Conservation (phyloP, 2,888 invertebrate genomes). For the Clistopyga incitator region DNA sequence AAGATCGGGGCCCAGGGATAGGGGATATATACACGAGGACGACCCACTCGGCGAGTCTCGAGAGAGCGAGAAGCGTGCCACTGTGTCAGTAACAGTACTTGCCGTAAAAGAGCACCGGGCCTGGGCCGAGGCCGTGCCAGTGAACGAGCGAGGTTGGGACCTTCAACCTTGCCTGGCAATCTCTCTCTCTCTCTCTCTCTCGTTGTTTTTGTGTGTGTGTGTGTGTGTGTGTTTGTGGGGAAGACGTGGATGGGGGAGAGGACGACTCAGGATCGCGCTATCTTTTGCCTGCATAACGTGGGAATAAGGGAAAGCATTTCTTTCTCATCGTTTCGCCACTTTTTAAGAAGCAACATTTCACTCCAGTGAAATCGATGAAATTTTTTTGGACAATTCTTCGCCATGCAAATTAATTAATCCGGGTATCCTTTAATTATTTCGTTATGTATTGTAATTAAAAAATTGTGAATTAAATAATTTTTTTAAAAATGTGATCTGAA, state of each 20-base stretch:
- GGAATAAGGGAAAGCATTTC: slow-evolving; percentile 39
- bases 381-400: no score
- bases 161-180: slow-evolving; percentile 57
- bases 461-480: no score
- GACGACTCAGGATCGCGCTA: slow-evolving; percentile 2
- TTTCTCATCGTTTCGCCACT: background rate
- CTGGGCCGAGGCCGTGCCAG: slow-evolving; percentile 64
- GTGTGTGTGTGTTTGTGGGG: slow-evolving; percentile 18
- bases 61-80: slow-evolving; percentile 77
- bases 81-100: slow-evolving; percentile 82
- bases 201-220: background rate
- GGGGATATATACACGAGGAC: slow-evolving; percentile 10
- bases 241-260: slow-evolving; percentile 41
- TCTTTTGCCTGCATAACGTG: slow-evolving; percentile 6
- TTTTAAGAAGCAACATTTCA: background rate
- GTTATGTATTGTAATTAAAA: no score
- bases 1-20: background rate
- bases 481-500: no score
- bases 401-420: no score
- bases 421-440: no score
- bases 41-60: slow-evolving; percentile 36
- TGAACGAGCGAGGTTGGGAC: slow-evolving; percentile 69
- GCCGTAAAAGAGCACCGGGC: slow-evolving; percentile 74
- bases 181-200: slow-evolving; percentile 9
- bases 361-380: no score